Evolutionary conservation across 1,140 invertebrate species (phyloP).

Genomic region (Eubasilissa regina): DNA sequence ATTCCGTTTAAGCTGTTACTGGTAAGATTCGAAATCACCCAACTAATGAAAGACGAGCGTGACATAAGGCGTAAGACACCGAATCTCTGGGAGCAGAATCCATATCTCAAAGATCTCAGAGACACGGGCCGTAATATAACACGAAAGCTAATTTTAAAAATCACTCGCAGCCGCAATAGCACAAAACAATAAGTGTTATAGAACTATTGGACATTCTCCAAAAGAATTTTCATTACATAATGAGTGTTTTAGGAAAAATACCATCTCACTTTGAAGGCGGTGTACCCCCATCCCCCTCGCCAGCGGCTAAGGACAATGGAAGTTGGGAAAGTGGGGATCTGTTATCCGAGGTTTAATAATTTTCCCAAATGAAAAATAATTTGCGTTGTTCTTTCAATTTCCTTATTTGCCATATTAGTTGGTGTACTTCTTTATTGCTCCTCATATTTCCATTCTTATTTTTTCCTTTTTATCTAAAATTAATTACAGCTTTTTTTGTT

Average conservation of each 20-base stretch:
- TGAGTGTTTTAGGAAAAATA: neutral
- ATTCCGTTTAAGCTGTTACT: no score
- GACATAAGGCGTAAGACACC: no score
- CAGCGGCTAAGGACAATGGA: slow-evolving; percentile 15
- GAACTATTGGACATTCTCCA: no score
- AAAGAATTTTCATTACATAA: slow-evolving; percentile 7
- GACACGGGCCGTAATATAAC: no score
- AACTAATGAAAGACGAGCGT: no score
- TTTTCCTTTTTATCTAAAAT: neutral
- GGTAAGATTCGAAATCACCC: no score
- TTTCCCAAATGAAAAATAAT: slow-evolving; percentile 50
- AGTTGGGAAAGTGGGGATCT: slow-evolving; percentile 14
- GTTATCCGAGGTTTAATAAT: slow-evolving; percentile 38
- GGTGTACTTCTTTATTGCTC: slow-evolving; percentile 16
- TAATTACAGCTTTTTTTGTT: no score
- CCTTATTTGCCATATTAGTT: slow-evolving; percentile 47
- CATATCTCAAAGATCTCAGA: no score
- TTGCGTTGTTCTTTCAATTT: slow-evolving; percentile 45
- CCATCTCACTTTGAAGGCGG: slow-evolving; percentile 6
- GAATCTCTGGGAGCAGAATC: no score
- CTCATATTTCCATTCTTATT: neutral
- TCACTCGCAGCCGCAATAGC: no score
- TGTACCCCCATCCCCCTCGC: neutral
- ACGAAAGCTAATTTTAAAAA: no score
- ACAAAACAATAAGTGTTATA: no score